Evolutionary conservation across 2,888 invertebrate genomes (phyloP).

Genomic region (Ophioninae sp.): DNA sequence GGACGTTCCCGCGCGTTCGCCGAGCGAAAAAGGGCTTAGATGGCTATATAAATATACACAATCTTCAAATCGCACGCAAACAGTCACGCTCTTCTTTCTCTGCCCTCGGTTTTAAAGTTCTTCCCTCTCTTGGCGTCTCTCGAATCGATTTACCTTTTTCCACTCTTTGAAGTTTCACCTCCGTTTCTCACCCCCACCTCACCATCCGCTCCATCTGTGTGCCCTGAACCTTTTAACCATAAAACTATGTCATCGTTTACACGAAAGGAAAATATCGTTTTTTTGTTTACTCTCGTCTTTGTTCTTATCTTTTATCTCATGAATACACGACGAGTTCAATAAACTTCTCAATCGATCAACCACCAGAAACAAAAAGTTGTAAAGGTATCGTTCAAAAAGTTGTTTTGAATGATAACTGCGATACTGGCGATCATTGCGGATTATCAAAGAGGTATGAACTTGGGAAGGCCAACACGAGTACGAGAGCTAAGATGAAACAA

Average conservation of each 20-base stretch:
- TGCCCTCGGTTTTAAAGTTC: not conserved
- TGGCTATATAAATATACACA: slow-evolving; percentile 4
- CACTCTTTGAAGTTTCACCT: not conserved
- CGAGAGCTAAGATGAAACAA: no score
- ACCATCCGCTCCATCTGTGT: not conserved
- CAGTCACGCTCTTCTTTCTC: not conserved
- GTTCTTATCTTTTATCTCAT: not conserved
- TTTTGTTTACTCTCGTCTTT: not conserved
- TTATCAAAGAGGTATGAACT: no score
- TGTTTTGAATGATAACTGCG: no score
- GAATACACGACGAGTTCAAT: not conserved
- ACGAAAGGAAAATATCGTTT: not conserved
- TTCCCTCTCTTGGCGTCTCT: not conserved
- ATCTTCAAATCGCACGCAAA: slow-evolving; percentile 20
- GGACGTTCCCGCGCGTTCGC: not conserved
- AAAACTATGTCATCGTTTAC: not conserved
- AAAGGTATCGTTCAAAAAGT: no score
- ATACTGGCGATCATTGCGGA: no score
- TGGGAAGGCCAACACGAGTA: no score
- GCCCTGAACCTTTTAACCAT: not conserved
- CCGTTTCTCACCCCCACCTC: not conserved
- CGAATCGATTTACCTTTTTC: no score
- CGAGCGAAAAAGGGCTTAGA: slow-evolving; percentile 16
- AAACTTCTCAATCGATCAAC: not conserved
- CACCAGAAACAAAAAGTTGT: no score